Evolutionary conservation across 2,888 invertebrate genomes (phyloP), one percentile per base, ranked within the genome.

Genomic region (Parnassius orleans): DNA sequence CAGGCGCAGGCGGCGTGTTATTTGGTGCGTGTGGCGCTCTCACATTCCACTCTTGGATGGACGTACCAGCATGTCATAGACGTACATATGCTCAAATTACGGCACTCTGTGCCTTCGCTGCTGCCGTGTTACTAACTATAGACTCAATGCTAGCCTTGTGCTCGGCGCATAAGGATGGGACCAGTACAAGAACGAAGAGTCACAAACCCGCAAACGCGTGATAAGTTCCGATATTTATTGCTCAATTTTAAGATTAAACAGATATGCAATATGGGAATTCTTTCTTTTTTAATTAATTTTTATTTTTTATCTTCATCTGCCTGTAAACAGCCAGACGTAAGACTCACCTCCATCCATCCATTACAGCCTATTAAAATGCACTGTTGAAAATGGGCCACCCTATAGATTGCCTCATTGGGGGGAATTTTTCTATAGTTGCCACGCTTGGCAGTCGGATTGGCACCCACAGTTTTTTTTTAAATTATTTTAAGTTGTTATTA

Each of bases 121-220:
- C 77, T 62, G 79, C 88, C 9, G 76, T 78, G 0, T 63, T 90
- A n/a, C 74, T 88, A 51, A 67, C 76, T 10, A 60, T 90, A 7
- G 90, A 90, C 55, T 74, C 87, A 0, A 60, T 88, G 12, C 67
- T 88, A 2, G 83, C 88, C 0, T 63, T 84, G 60, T 88, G 88
- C 69, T 81, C 86, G 1, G 86, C 82, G 3, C 79, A 82, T 46
- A 83, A 72, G 61, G 85, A 84, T 42, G 75, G 73, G 1, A 77
- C 76, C 44, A 83, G 81, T 57, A 74, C 77, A 12, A 73, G 80
- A 11, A 74, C 81, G 15, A 84, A 79, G 65, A 72, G 72, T 51
- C 71, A 75, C 10, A 81, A 81, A 65, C 72, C 70, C 42, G 65
- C 56, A 44, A 69, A 67, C 50, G 60, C 71, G 55, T 74, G 71